Evolutionary conservation across 2,113 vertebrate species (phyloP).

Genomic region (Crotalus tigris): DNA sequence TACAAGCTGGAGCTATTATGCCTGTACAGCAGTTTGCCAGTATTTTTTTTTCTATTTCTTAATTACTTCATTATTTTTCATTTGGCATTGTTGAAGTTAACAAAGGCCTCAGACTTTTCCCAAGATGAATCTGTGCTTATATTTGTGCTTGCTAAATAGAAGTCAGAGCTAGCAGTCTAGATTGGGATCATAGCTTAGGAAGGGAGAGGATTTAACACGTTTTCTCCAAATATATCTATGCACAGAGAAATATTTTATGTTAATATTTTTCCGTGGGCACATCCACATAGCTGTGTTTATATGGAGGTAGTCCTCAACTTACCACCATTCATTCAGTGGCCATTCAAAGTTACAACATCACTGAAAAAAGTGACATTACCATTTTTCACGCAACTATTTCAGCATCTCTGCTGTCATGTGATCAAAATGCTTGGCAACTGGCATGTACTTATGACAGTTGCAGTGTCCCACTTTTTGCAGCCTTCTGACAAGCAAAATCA

Average conservation of each 20-base stretch:
- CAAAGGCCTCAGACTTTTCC: not conserved
- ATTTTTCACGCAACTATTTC: not conserved
- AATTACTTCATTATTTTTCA: not conserved
- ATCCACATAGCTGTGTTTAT: not conserved
- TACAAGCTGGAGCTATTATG: not conserved
- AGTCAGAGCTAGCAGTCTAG: not conserved
- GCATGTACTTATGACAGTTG: not conserved
- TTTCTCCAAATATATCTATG: not conserved
- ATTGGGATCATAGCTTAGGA: not conserved
- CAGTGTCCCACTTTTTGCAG: not conserved
- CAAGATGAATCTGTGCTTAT: not conserved
- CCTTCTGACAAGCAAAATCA: not conserved
- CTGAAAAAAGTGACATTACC: not conserved
- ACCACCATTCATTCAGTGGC: not conserved
- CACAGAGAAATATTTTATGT: not conserved
- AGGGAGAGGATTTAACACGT: not conserved
- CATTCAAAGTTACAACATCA: not conserved
- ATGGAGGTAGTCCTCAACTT: not conserved
- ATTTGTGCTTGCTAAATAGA: not conserved
- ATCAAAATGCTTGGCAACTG: not conserved
- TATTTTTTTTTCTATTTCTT: constrained; percentile 2
- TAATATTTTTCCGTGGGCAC: not conserved
- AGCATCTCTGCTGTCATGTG: not conserved
- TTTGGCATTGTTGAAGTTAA: not conserved
- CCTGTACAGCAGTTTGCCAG: not conserved